A percentile compares a stretch with the other conserved stretches of the same genome.
phyloP scores from a whole-genome alignment of 1,140 invertebrate species.

The Thaumetopoea pityocampa region DNA sequence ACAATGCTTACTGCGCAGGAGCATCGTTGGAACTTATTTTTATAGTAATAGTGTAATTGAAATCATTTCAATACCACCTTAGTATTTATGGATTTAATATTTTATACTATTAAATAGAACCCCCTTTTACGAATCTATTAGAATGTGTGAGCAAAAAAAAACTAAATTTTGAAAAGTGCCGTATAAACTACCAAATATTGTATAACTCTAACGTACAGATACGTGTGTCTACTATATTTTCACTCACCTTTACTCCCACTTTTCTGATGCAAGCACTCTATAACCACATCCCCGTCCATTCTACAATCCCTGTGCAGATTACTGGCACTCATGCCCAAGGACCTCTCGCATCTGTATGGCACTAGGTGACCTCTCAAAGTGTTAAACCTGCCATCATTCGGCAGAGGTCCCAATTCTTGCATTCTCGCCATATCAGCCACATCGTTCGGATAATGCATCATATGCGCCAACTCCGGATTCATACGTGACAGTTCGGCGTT shows the following conservation, averaged over 20 bases:
- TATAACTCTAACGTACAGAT: no score
- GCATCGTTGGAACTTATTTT: no score
- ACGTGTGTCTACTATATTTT: no score
- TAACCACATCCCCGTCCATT: constrained; percentile 40
- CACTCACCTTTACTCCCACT: constrained; percentile 53
- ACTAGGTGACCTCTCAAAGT: constrained; percentile 58
- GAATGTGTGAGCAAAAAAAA: no score
- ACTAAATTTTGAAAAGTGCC: no score
- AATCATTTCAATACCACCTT: no score
- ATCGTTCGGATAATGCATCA: constrained; percentile 38
- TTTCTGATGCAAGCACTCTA: constrained; percentile 62
- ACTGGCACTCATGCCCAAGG: constrained; percentile 47
- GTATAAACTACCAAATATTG: no score
- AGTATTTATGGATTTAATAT: no score
- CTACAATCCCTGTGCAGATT: constrained; percentile 52
- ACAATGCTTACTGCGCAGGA: no score
- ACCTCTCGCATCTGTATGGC: constrained; percentile 50
- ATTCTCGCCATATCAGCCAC: constrained; percentile 36
- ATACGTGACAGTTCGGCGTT: constrained; percentile 7
- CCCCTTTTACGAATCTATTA: no score
- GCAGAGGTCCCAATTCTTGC: constrained; percentile 41
- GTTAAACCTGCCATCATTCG: constrained; percentile 46
- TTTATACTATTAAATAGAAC: no score
- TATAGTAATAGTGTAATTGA: no score
- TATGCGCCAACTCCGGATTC: constrained; percentile 25